phyloP scores from a whole-genome alignment of 2,113 vertebrate species.

The Melanocharis versteri region DNA sequence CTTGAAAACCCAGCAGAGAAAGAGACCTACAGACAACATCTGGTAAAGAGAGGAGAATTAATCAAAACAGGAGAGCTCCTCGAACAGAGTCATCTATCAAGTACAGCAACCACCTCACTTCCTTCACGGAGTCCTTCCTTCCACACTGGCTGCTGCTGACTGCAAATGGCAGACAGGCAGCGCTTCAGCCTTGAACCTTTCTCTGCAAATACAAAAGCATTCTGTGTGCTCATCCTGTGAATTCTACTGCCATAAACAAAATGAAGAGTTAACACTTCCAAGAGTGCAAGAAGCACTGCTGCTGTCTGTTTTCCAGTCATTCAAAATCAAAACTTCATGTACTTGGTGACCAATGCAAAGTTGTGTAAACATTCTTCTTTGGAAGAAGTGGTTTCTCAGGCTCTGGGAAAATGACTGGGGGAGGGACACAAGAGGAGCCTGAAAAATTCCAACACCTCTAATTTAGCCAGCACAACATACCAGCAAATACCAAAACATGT shows the following conservation, averaged over 20 bases:
- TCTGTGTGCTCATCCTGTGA: neutral
- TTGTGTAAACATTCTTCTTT: slow-evolving; percentile 42
- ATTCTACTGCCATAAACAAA: neutral
- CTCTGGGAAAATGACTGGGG: slow-evolving; percentile 10
- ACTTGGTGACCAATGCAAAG: neutral
- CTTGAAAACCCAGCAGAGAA: neutral
- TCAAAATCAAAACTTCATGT: neutral
- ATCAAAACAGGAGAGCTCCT: neutral
- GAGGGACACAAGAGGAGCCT: neutral
- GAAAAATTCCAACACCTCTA: slow-evolving; percentile 46
- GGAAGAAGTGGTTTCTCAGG: slow-evolving; percentile 18
- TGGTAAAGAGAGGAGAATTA: neutral
- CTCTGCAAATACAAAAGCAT: neutral
- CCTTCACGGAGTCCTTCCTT: neutral
- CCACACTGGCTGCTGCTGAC: neutral
- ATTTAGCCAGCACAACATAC: neutral
- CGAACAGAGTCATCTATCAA: neutral
- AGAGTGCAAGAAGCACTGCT: neutral
- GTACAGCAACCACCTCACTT: neutral
- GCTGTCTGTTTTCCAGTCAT: neutral
- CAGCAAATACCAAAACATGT: neutral
- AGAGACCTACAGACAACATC: neutral
- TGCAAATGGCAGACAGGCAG: neutral
- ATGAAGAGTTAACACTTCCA: neutral
- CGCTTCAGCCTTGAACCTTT: neutral